Conservation (phyloP, 64 coral and sea anemone genomes). For the Stylophora pistillata region DNA sequence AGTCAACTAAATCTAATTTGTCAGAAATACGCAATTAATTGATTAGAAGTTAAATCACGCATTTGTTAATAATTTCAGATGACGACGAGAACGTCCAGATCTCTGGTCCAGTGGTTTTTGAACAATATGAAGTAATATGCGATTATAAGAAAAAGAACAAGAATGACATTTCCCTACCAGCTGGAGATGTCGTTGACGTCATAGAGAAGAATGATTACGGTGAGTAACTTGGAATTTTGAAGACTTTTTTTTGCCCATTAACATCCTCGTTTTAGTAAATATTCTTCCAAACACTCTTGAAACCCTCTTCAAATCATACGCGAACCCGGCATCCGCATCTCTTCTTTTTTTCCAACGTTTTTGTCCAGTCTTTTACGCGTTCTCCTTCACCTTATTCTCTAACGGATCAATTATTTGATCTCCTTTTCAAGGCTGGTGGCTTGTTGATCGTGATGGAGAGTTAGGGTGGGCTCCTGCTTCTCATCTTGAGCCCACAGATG, state of each 20-base stretch:
- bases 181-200: slow-evolving; percentile 59
- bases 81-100: slow-evolving; percentile 23
- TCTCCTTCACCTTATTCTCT: neutral
- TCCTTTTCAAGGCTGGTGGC: slow-evolving; percentile 88
- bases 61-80: neutral
- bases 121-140: slow-evolving; percentile 58
- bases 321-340: no score
- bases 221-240: neutral
- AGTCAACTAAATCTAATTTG: neutral
- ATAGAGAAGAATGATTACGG: slow-evolving; percentile 65
- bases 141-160: slow-evolving; percentile 66
- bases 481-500: slow-evolving; percentile 70
- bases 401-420: neutral
- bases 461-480: slow-evolving; percentile 93
- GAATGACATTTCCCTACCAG: slow-evolving; percentile 54
- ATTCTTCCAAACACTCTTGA: no score
- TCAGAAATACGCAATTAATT: neutral
- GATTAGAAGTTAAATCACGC: neutral
- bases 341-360: no score
- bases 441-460: slow-evolving; percentile 95
- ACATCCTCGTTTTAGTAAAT: no score
- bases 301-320: no score
- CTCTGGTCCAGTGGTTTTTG: slow-evolving; percentile 54
- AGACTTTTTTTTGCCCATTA: no score
- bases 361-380: no score